Evolutionary conservation across 1,140 invertebrate genomes (phyloP), one percentile per base, ranked within the genome.

Genomic region (Coboldia fuscipes): DNA sequence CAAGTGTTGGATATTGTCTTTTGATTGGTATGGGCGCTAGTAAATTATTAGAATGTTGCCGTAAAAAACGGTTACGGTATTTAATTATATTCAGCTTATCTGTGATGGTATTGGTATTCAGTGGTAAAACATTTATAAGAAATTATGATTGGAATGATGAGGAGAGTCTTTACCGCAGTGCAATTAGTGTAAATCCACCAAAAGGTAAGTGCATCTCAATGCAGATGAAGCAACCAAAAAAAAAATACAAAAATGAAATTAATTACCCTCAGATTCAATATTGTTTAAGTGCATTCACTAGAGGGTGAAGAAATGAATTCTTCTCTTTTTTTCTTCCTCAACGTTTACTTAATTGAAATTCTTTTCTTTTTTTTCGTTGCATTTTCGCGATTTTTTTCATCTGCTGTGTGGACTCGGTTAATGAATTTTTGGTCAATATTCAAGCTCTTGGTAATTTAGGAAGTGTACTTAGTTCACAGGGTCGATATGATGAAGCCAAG

Each of bases 1-100:
- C 92, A 19, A 94, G 86, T 56, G 82, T 96, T 42, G 93, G 93
- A 21, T 90, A 81, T 56, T 94, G 86, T 58, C 65, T 97, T 41
- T 61, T 94, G 26, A 59, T 88, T 12, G 84, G 80, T 13, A 61
- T 84, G 24, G 81, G 75, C 3, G 65, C 70, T 36, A 65, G 68
- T 34, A 65, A 63, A 32, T 55, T 66, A 39, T 34, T 54, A 32
- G 39, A 46, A 39, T 22, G 28, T 19, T 42, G 17, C 30, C 40
- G 22, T 38, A 33, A 17, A 37, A 57, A 56, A 20, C 62, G 60
- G 33, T 47, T 55, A 41, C 48, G 60, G 39, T 50, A 58, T 43
- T 49, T 54, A 40, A 49, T 61, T 13, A 51, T 59, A 33, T 46
- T 71, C 30, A 51, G 61, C 31, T 45, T 65, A 3, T 54, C 70